A percentile compares a stretch with the other conserved stretches of the same genome.
These are phyloP conservation scores for Gobio occitaniae DNA, from an alignment of 2,797 vertebrate species.

Conservation along the genomic window DNA sequence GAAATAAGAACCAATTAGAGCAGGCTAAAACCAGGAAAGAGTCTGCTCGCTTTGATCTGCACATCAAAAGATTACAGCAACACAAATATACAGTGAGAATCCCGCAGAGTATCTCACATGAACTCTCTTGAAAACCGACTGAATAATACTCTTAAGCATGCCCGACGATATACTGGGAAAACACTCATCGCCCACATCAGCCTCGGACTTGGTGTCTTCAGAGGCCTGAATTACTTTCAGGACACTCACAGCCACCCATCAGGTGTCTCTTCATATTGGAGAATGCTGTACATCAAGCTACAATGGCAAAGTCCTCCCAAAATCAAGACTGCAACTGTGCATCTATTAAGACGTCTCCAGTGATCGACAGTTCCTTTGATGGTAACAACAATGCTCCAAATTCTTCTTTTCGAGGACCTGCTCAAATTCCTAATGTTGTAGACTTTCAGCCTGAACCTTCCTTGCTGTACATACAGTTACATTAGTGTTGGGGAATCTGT, in stretches of 20 bases:
- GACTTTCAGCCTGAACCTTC: background rate
- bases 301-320: background rate
- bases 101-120: slow-evolving; percentile 67
- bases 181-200: background rate
- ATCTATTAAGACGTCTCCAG: background rate
- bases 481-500: background rate
- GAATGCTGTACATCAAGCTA: background rate
- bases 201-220: background rate
- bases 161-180: slow-evolving; percentile 65
- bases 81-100: slow-evolving; percentile 72
- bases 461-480: background rate
- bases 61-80: slow-evolving; percentile 71
- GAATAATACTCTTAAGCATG: slow-evolving; percentile 74
- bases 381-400: background rate
- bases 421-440: background rate
- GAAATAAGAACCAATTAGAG: slow-evolving; percentile 77
- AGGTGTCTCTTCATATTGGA: background rate
- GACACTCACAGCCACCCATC: slow-evolving; percentile 5
- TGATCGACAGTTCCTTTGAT: slow-evolving; percentile 5
- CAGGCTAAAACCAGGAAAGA: slow-evolving; percentile 69
- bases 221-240: slow-evolving; percentile 21
- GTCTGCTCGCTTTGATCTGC: slow-evolving; percentile 72
- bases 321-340: background rate
- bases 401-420: background rate
- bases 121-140: slow-evolving; percentile 72